Conservation (phyloP, 2,797 vertebrate genomes). For the Lepus oiostolus region DNA sequence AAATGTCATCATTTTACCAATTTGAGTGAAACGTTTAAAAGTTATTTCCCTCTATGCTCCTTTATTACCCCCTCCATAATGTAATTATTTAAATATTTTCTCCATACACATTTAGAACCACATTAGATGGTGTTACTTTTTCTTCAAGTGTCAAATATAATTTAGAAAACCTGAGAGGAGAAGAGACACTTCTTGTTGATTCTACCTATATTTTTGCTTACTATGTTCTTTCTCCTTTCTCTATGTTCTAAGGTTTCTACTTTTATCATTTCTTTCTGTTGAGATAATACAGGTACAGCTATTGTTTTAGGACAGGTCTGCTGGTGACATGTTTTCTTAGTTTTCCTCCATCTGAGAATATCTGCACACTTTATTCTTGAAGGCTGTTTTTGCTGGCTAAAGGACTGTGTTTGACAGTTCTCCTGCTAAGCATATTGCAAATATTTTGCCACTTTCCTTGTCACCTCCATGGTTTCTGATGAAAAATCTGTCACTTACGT, state of each 20-base stretch:
- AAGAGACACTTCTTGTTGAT: not conserved
- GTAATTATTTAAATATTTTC: conserved; percentile 10
- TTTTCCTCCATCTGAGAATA: not conserved
- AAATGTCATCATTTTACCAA: not conserved
- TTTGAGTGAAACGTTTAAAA: not conserved
- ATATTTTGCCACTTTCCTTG: not conserved
- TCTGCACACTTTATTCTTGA: not conserved
- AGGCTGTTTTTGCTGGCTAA: not conserved
- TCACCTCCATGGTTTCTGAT: not conserved
- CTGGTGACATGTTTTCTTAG: not conserved
- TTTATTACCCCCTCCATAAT: not conserved
- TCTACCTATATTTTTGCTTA: not conserved
- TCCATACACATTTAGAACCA: not conserved
- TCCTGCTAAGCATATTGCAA: not conserved
- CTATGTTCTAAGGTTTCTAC: not conserved
- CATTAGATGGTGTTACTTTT: not conserved
- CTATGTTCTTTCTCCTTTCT: not conserved
- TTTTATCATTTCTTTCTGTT: conserved; percentile 7
- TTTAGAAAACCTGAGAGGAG: not conserved
- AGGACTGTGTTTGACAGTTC: not conserved
- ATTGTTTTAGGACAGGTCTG: not conserved
- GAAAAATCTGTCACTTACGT: not conserved
- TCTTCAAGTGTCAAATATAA: not conserved
- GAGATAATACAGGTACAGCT: not conserved
- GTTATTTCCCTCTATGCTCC: not conserved